Base-by-base conservation (phyloP, 1,140 invertebrate species). In the Lethrus apterus region DNA sequence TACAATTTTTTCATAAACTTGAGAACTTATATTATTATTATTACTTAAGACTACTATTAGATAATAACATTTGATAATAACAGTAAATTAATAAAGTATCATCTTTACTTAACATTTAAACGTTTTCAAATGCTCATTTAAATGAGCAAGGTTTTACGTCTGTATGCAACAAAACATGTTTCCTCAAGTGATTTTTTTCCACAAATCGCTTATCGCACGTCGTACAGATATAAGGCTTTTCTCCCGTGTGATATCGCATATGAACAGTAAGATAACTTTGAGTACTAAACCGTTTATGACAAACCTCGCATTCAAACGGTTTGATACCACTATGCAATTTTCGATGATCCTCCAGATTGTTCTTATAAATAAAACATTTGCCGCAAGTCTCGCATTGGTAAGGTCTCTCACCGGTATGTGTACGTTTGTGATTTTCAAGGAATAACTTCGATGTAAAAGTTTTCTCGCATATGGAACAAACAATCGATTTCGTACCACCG, bases 381-480 rank as follows among this genome's bases (percentile, higher is more conserved):
- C n/a, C n/a, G n/a, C n/a, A n/a, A n/a, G n/a, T n/a, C n/a, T n/a
- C n/a, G n/a, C n/a, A n/a, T n/a, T n/a, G n/a, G n/a, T n/a, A n/a
- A n/a, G n/a, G n/a, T n/a, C n/a, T n/a, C n/a, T n/a, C n/a, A n/a
- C n/a, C n/a, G n/a, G n/a, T n/a, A n/a, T n/a, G n/a, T n/a, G 81
- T 80, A 14, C 78, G 65, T 36, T 76, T 62, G 51, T 84, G 81
- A 54, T 79, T 77, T 60, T 78, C 80, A 30, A 84, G 66, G 44
- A 81, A 77, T 30, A 79, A 77, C 1, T 75, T 71, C 13, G 72
- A 77, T 26, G 76, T 77, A 30, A 93, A 77, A 46, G 80, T 78
- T 68, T 92, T 89, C 11, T 78, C 79, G 63, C 88, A 89, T 17
- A 84, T 75, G 50, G 78, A 75, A 63, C 80, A 82, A n/a, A n/a